Percentiles rank a stretch among this genome's conserved stretches.
Evolutionary conservation across 2,797 vertebrate species (phyloP).

Genomic region (Catamblyrhynchus diadema): DNA sequence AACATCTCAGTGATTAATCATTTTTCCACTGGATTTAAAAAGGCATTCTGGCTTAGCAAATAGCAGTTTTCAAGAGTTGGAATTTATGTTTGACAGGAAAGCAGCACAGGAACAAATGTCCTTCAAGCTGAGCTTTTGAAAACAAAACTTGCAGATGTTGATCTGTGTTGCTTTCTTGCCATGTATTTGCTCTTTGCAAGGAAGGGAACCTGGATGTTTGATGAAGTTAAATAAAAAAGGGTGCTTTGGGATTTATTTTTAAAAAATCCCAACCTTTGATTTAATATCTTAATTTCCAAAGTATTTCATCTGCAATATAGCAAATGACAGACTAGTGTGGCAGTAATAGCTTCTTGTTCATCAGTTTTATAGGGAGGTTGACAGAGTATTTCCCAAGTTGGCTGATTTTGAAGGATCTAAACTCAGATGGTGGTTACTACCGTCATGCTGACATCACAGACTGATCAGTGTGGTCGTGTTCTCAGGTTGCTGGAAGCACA

Average conservation of each 20-base stretch:
- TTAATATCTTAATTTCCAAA: not conserved
- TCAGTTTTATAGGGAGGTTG: not conserved
- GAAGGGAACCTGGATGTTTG: not conserved
- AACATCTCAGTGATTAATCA: not conserved
- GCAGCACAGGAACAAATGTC: not conserved
- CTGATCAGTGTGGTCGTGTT: not conserved
- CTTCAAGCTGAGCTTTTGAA: not conserved
- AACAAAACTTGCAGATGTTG: not conserved
- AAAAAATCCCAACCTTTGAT: not conserved
- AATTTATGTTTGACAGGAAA: not conserved
- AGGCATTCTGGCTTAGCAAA: not conserved
- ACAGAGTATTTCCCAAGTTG: rapidly evolving
- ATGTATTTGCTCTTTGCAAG: not conserved
- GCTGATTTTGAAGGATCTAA: not conserved
- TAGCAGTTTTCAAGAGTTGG: not conserved
- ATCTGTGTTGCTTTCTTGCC: not conserved
- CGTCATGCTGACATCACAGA: rapidly evolving
- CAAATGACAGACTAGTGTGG: not conserved
- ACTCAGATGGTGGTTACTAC: rapidly evolving
- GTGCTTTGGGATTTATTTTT: not conserved
- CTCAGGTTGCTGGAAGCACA: conserved; percentile 88
- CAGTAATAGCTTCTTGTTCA: not conserved
- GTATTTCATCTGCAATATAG: not conserved
- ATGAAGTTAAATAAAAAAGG: not conserved
- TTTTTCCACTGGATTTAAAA: not conserved